Base-by-base conservation (phyloP, 1,140 invertebrate genomes). In the Aradophagus sp. region DNA sequence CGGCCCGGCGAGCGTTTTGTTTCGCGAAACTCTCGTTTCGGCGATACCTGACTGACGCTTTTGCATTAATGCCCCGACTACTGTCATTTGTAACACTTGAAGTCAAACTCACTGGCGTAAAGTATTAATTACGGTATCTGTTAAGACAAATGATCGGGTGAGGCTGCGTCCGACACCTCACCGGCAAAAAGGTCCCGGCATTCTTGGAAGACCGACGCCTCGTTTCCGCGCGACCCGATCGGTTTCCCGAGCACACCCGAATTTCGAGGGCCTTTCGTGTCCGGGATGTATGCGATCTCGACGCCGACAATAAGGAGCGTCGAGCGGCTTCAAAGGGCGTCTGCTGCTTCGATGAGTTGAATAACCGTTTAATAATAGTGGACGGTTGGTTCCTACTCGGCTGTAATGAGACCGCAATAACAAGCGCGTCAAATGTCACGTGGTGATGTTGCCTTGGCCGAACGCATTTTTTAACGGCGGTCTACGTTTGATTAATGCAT, bases 91-190 rank as follows among this genome's bases (percentile, higher is more conserved):
- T 69, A 70, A 63, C 58, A 47, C 52, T 63, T 31, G 44, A 56
- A 62, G 56, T 56, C 58, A 50, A 70, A 63, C 50, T 50, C 13
- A 1, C 20, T 14, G 27, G 23, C 19, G 17, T 59, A 55, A 55
- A 50, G 65, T 69, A 69, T 69, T 56, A 69, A 69, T 69, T 69
- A 69, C 66, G 31, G n/a, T 55, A 50, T 69, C 66, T 59, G 66
- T 69, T 61, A 69, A 69, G 66, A 69, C 66, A 69, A 69, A 69
- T 69, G 56, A 69, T 55, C 50, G 27, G 66, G 38, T 69, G 47
- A 48, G 42, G 16, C 53, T n/a, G n/a, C 5, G 16, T 4, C 66
- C 32, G 66, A 59, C 66, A 69, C 66, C 62, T 69, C 61, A 7
- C 0, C 17, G 1, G 20, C 35, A 68, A 68, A 68, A 61, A 68